A percentile compares a stretch with the other conserved stretches of the same genome.
Conservation (phyloP, 2,888 invertebrate species). For the Silvanus unidentatus region DNA sequence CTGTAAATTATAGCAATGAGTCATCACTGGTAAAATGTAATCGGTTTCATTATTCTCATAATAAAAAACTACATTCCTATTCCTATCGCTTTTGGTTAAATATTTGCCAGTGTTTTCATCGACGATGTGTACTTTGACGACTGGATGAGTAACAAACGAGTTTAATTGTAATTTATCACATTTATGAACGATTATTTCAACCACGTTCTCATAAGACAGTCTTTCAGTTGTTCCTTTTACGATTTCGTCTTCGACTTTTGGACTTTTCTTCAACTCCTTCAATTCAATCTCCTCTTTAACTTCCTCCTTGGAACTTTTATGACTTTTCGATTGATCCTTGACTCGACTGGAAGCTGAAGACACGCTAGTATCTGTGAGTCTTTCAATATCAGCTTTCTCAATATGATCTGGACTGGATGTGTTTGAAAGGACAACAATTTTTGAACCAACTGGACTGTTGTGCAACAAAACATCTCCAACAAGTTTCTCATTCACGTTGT, state of each 20-base stretch:
- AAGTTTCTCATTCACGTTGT: slow-evolving; percentile 11
- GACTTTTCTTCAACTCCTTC: slow-evolving; percentile 7
- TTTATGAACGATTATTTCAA: slow-evolving; percentile 53
- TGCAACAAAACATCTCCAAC: slow-evolving; percentile 27
- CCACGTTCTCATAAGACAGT: slow-evolving; percentile 38
- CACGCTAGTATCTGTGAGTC: slow-evolving; percentile 7
- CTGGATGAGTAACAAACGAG: slow-evolving; percentile 55
- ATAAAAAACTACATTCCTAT: slow-evolving; percentile 46
- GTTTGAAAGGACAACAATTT: slow-evolving; percentile 6
- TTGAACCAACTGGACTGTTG: slow-evolving; percentile 12
- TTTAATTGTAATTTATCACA: slow-evolving; percentile 56
- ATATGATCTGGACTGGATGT: slow-evolving; percentile 1
- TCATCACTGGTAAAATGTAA: slow-evolving; percentile 56
- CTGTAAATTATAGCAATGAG: slow-evolving; percentile 55
- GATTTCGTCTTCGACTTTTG: not conserved
- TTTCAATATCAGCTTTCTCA: slow-evolving; percentile 15
- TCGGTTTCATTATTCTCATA: slow-evolving; percentile 45
- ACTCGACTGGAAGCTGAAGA: not conserved
- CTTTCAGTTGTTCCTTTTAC: slow-evolving; percentile 11
- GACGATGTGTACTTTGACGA: slow-evolving; percentile 58
- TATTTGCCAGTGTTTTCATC: slow-evolving; percentile 53
- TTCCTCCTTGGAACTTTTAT: not conserved
- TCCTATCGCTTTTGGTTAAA: slow-evolving; percentile 47
- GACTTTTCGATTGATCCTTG: not conserved
- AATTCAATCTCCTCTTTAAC: slow-evolving; percentile 1